Percentiles rank a stretch among this genome's conserved stretches.
phyloP scores from a whole-genome alignment of 2,888 invertebrate genomes.

The Aphodius sticticus region DNA sequence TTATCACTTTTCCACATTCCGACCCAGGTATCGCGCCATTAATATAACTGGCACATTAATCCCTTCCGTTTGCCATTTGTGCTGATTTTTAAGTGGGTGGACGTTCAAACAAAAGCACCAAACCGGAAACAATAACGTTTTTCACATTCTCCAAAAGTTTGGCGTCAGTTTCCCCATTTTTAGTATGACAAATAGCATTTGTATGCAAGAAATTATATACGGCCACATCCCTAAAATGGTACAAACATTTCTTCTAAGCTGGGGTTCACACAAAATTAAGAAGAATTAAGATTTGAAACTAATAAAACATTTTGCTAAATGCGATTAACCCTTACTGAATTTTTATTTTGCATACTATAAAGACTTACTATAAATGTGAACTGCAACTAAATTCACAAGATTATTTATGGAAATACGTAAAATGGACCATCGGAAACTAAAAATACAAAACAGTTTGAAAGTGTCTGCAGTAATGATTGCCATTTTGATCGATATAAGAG shows the following conservation, averaged over 20 bases:
- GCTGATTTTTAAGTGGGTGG: neutral
- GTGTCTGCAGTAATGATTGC: neutral
- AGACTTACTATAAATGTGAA: too few species aligned
- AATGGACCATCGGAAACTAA: too few species aligned
- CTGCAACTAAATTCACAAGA: too few species aligned
- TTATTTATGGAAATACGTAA: too few species aligned
- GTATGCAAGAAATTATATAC: too few species aligned
- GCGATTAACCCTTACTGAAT: too few species aligned
- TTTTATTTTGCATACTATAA: too few species aligned
- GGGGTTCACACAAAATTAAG: too few species aligned
- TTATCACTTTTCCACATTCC: neutral
- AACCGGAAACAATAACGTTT: neutral
- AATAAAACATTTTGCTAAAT: too few species aligned
- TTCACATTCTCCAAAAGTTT: neutral
- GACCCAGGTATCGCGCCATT: neutral
- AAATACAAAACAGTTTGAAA: neutral
- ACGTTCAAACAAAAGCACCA: neutral
- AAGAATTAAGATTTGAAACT: too few species aligned
- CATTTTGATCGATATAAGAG: neutral
- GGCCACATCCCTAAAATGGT: too few species aligned
- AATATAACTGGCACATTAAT: neutral
- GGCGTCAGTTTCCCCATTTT: neutral
- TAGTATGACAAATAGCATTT: neutral
- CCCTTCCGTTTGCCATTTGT: neutral
- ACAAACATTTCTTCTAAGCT: too few species aligned